Evolutionary conservation across 2,113 vertebrate genomes (phyloP).

Genomic region (Cryptomyrus ogoouensis): DNA sequence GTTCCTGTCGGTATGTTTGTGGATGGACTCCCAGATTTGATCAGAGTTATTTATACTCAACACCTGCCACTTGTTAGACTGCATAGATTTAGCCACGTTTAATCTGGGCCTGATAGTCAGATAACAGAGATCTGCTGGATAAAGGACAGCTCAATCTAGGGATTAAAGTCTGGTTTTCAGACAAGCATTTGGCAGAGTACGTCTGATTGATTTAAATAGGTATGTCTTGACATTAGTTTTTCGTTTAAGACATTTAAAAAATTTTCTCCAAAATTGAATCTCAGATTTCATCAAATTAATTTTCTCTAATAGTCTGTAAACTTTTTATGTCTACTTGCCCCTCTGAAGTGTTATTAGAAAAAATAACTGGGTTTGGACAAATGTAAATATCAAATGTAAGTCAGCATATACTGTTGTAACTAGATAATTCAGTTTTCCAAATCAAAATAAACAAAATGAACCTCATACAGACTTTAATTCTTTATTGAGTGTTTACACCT

Average conservation of each 20-base stretch:
- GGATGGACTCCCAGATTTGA: constrained; percentile 65
- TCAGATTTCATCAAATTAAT: background rate
- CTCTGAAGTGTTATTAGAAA: background rate
- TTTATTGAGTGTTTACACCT: background rate
- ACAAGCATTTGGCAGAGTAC: background rate
- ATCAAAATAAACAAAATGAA: background rate
- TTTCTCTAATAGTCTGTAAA: background rate
- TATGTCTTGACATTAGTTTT: background rate
- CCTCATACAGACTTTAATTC: background rate
- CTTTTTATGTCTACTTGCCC: background rate
- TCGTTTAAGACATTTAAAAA: background rate
- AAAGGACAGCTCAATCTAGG: constrained; percentile 48
- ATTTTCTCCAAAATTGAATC: background rate
- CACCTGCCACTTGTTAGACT: constrained; percentile 60
- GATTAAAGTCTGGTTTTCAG: constrained; percentile 60
- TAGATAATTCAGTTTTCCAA: background rate
- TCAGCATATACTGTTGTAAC: background rate
- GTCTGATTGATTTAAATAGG: background rate
- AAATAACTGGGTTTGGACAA: background rate
- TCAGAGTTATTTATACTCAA: constrained; percentile 60
- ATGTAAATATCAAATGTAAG: constrained; percentile 4
- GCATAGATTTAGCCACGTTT: constrained; percentile 51
- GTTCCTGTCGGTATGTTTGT: constrained; percentile 68
- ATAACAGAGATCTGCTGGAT: constrained; percentile 72
- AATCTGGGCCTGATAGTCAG: constrained; percentile 73